phyloP scores from a whole-genome alignment of 2,888 invertebrate genomes.

The Bombylius discolor region DNA sequence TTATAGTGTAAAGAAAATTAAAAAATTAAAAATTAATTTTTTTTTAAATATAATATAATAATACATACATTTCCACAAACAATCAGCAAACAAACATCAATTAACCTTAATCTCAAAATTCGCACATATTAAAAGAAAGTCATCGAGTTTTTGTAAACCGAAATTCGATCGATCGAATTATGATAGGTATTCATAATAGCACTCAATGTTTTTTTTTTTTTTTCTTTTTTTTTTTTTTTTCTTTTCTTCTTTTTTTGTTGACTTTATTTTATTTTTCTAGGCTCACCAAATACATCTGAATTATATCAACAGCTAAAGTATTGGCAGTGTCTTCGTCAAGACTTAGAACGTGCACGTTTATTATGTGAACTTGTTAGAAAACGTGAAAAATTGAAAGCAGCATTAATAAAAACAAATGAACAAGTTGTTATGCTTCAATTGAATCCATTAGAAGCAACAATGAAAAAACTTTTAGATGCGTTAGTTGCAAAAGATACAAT shows the following conservation, averaged over 20 bases:
- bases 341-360: conserved; percentile 79
- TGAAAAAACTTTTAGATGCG: conserved; percentile 62
- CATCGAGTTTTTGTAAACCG: no score
- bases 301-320: conserved; percentile 79
- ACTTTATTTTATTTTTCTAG: conserved; percentile 6
- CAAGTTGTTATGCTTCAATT: conserved; percentile 69
- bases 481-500: conserved; percentile 68
- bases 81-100: no score
- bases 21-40: no score
- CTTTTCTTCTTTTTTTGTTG: no score
- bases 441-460: conserved; percentile 66
- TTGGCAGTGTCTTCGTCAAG: conserved; percentile 87
- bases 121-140: no score
- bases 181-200: no score
- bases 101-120: no score
- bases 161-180: no score
- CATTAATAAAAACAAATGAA: conserved; percentile 66
- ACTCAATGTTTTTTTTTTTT: neutral
- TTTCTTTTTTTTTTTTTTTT: no score
- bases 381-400: conserved; percentile 86
- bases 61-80: no score
- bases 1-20: no score
- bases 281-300: conserved; percentile 54
- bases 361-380: conserved; percentile 91
- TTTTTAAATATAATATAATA: no score